phyloP scores from a whole-genome alignment of 2,888 invertebrate genomes.

The Clanis bilineata region DNA sequence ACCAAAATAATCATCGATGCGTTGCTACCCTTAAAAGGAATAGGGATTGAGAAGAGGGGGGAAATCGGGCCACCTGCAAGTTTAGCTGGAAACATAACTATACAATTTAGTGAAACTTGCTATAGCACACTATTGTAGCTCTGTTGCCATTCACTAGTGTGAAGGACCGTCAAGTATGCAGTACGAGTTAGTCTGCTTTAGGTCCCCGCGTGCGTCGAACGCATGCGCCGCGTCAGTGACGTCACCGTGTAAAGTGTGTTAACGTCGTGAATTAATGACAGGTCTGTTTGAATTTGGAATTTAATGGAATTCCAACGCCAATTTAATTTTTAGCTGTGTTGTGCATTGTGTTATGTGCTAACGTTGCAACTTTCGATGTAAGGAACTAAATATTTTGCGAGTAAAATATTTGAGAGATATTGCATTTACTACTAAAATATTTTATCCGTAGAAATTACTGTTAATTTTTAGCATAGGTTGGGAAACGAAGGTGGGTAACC shows the following conservation, averaged over 20 bases:
- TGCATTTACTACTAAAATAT: not conserved
- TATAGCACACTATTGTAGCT: not conserved
- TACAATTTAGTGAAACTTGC: not conserved
- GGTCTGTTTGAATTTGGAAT: not conserved
- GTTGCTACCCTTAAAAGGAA: no score
- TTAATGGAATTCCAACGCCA: not conserved
- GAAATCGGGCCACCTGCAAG: no score
- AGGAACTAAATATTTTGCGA: not conserved
- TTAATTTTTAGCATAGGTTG: no score
- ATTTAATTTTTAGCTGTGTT: not conserved
- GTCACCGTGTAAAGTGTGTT: slow-evolving; percentile 2
- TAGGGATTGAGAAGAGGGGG: no score
- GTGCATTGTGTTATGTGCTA: not conserved
- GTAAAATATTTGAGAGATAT: no score
- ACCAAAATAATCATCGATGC: no score
- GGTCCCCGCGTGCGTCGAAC: slow-evolving; percentile 27
- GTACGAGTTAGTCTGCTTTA: slow-evolving; percentile 22
- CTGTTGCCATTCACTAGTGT: slow-evolving; percentile 1
- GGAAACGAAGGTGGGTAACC: no score
- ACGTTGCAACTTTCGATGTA: not conserved
- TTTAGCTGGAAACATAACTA: no score
- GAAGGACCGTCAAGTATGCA: not conserved
- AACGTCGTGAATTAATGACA: slow-evolving; percentile 7
- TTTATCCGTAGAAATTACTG: no score
- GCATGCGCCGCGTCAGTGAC: slow-evolving; percentile 30